Percentiles rank a stretch among this genome's conserved stretches.
Evolutionary conservation across 2,113 vertebrate genomes (phyloP).

Genomic region (Emberiza fucata): DNA sequence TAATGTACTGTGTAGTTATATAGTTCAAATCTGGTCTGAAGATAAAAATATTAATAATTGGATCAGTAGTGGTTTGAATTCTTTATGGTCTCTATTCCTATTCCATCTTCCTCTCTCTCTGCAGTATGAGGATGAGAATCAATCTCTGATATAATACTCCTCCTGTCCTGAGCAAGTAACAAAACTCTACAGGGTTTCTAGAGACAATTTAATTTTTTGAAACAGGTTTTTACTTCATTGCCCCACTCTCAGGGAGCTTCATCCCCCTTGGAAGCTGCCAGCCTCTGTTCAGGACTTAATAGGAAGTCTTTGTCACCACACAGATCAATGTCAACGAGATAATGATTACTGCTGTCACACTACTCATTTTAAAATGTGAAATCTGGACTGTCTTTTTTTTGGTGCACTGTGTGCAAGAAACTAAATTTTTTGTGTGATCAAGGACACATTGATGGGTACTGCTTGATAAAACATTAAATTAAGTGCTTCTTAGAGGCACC

Average conservation of each 20-base stretch:
- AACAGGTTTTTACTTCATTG: slow-evolving; percentile 28
- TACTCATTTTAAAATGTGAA: slow-evolving; percentile 37
- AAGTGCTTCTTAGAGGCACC: slow-evolving; percentile 33
- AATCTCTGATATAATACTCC: background rate
- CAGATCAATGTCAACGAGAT: slow-evolving; percentile 8
- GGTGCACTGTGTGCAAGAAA: background rate
- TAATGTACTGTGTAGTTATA: background rate
- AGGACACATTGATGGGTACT: slow-evolving; percentile 1
- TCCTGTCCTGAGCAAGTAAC: background rate
- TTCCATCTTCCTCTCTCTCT: background rate
- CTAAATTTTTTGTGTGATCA: slow-evolving; percentile 1
- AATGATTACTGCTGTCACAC: slow-evolving; percentile 55
- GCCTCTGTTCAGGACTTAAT: slow-evolving; percentile 17
- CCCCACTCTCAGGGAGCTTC: background rate
- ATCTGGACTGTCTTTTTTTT: slow-evolving; percentile 30
- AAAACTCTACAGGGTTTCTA: background rate
- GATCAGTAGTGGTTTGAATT: slow-evolving; percentile 9
- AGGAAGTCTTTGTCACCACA: slow-evolving; percentile 11
- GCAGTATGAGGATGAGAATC: background rate
- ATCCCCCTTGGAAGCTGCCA: background rate
- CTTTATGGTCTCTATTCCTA: background rate
- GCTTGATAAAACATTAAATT: slow-evolving; percentile 23
- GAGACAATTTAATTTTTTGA: slow-evolving; percentile 8
- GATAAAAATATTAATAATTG: slow-evolving; percentile 54
- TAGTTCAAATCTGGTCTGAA: slow-evolving; percentile 13